These are phyloP conservation scores for Pachyramphus minor DNA, from an alignment of 2,113 vertebrate genomes.

Conservation along the genomic window DNA sequence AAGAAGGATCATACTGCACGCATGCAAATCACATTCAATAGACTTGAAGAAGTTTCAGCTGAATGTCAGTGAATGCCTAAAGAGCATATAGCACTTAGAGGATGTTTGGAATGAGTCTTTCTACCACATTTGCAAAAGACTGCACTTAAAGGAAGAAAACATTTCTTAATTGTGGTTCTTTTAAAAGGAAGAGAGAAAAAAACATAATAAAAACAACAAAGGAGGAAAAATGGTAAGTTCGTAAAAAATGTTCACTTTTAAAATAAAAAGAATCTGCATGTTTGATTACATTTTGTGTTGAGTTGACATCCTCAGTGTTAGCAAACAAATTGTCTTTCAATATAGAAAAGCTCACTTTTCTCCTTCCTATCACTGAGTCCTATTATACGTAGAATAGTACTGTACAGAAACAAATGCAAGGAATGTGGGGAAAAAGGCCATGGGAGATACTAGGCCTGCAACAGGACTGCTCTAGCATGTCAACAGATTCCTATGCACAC, in stretches of 20 bases:
- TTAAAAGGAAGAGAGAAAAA: not conserved
- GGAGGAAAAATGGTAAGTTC: not conserved
- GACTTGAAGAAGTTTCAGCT: constrained; percentile 32
- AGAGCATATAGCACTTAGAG: constrained; percentile 39
- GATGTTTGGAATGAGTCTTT: constrained; percentile 34
- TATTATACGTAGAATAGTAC: not conserved
- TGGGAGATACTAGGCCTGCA: constrained; percentile 56
- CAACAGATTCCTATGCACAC: constrained; percentile 48
- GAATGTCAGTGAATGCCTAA: constrained; percentile 29
- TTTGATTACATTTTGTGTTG: not conserved
- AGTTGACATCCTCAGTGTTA: not conserved
- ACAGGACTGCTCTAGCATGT: constrained; percentile 61
- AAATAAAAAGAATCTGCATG: not conserved
- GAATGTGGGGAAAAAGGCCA: constrained; percentile 55
- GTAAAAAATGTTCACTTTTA: not conserved
- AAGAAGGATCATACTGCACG: constrained; percentile 27
- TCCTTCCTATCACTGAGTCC: not conserved
- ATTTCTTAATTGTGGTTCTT: constrained; percentile 6
- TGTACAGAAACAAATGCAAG: constrained; percentile 41
- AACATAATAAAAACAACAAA: not conserved
- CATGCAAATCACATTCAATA: constrained; percentile 61
- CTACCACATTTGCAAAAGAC: constrained; percentile 20
- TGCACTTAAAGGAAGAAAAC: not conserved
- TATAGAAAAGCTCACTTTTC: not conserved
- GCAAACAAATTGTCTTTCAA: not conserved